A percentile compares a stretch with the other conserved stretches of the same genome.
phyloP scores from a whole-genome alignment of 2,888 invertebrate species.

The Orchestes rusci region DNA sequence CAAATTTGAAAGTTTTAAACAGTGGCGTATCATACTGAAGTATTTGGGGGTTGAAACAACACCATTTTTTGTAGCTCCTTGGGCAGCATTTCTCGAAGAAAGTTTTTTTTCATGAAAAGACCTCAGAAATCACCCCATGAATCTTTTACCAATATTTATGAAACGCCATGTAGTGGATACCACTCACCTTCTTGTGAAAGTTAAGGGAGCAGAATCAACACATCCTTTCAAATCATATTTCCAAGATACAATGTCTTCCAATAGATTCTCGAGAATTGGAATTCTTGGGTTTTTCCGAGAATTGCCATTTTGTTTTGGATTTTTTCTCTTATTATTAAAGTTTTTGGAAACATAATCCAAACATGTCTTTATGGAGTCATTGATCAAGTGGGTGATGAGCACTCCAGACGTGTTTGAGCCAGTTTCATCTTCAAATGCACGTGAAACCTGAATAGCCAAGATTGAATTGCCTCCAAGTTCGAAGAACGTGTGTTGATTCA shows the following conservation, averaged over 20 bases:
- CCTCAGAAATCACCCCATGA: too few relatives aligned
- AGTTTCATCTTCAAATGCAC: constrained; percentile 47
- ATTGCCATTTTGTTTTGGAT: background rate
- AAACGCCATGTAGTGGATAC: too few relatives aligned
- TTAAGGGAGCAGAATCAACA: constrained; percentile 69
- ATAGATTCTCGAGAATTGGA: background rate
- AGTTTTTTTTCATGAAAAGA: too few relatives aligned
- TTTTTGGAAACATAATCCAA: constrained; percentile 36
- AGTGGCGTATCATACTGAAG: too few relatives aligned
- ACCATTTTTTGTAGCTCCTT: too few relatives aligned
- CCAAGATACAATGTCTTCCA: constrained; percentile 43
- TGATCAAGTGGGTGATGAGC: constrained; percentile 51
- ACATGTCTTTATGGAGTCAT: constrained; percentile 42
- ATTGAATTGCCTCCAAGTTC: constrained; percentile 67
- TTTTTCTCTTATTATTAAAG: constrained; percentile 32
- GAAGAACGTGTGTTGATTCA: constrained; percentile 46
- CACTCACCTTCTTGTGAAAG: constrained; percentile 46
- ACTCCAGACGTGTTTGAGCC: constrained; percentile 44
- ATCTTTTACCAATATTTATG: too few relatives aligned
- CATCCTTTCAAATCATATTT: constrained; percentile 66
- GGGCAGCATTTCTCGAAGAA: too few relatives aligned
- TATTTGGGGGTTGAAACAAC: too few relatives aligned
- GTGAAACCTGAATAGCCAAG: constrained; percentile 56
- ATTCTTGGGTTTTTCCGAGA: background rate
- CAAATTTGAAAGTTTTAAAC: too few relatives aligned